A percentile compares a stretch with the other conserved stretches of the same genome.
These are phyloP conservation scores for Papio anubis DNA, from an alignment of 2,113 vertebrate species.

Conservation along the genomic window DNA sequence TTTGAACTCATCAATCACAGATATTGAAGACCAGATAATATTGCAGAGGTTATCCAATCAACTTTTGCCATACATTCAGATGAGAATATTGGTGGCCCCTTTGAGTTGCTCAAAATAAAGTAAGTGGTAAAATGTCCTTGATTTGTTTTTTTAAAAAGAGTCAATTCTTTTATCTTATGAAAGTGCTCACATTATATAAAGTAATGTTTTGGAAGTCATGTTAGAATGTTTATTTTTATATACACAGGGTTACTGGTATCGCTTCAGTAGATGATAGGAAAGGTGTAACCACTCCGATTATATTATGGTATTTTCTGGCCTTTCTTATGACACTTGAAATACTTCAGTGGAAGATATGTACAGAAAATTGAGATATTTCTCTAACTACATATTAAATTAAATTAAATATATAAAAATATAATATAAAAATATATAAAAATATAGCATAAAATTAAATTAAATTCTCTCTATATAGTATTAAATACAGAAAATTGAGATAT, in stretches of 20 bases:
- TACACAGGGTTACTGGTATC: neutral
- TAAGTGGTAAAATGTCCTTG: neutral
- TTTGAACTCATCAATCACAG: neutral
- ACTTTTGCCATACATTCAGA: neutral
- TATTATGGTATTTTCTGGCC: neutral
- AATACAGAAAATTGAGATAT: too few relatives aligned
- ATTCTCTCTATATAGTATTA: too few relatives aligned
- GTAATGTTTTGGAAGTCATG: neutral
- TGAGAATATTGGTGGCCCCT: neutral
- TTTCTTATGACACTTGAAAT: neutral
- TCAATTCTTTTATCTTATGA: neutral
- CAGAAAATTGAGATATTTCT: neutral
- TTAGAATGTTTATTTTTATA: neutral
- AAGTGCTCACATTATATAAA: neutral
- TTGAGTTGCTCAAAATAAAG: neutral
- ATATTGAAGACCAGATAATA: neutral
- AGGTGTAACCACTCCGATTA: neutral
- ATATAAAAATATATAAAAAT: too few relatives aligned
- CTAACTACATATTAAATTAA: neutral
- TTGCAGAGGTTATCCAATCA: neutral
- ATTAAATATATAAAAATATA: too few relatives aligned
- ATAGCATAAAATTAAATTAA: too few relatives aligned
- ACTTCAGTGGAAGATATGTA: neutral
- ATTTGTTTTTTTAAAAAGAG: neutral
- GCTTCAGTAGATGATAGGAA: neutral